These are phyloP conservation scores for Ctenomys sociabilis DNA, from an alignment of 2,113 vertebrate species.

Conservation along the genomic window DNA sequence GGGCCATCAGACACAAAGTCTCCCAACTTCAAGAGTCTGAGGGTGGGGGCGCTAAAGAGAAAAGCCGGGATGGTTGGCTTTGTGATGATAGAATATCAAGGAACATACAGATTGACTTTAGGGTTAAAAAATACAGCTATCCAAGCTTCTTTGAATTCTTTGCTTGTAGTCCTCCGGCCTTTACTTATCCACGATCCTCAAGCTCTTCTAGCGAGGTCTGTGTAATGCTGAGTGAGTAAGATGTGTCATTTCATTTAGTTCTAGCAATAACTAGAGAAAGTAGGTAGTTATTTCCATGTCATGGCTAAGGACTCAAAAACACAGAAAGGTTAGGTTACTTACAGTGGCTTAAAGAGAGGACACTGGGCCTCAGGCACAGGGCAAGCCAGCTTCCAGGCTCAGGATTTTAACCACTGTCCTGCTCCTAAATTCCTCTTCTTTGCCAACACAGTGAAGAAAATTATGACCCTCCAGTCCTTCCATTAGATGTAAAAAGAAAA, in stretches of 20 bases:
- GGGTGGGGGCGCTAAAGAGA: background rate
- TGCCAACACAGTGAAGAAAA: constrained; percentile 16
- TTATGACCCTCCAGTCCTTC: background rate
- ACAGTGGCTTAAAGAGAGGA: background rate
- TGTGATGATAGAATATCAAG: background rate
- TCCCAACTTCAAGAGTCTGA: background rate
- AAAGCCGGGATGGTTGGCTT: background rate
- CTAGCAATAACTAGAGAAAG: background rate
- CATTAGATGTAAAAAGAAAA: background rate
- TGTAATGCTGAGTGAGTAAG: background rate
- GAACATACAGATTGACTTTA: constrained; percentile 6
- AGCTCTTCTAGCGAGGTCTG: background rate
- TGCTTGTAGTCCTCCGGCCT: background rate
- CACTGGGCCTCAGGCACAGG: background rate
- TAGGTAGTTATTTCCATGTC: constrained; percentile 6
- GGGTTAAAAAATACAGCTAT: constrained; percentile 14
- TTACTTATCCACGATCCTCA: background rate
- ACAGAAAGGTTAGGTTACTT: background rate
- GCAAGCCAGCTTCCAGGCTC: background rate
- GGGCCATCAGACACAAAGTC: background rate
- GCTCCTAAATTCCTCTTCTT: background rate
- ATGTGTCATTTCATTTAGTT: background rate
- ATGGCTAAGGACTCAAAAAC: background rate
- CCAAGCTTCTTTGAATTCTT: background rate
- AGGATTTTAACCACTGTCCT: background rate